phyloP scores from a whole-genome alignment of 2,113 vertebrate species.

The Neoarius graeffei region DNA sequence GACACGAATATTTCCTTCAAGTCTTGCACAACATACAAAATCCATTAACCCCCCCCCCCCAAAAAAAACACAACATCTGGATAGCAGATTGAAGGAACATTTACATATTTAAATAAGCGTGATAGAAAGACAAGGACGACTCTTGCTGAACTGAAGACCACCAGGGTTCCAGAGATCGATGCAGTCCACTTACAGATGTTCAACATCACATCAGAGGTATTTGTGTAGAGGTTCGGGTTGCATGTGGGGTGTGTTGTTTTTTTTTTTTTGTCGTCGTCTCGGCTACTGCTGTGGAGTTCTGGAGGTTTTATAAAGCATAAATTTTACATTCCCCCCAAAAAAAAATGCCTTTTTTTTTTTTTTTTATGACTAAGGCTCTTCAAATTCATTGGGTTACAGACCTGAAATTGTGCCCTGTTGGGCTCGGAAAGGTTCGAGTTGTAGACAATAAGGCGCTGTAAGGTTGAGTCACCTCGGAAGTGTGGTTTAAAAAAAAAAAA shows the following conservation, averaged over 20 bases:
- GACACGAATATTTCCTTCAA: not conserved
- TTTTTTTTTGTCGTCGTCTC: not conserved
- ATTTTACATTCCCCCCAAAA: conserved; percentile 7
- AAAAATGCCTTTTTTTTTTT: conserved; percentile 38
- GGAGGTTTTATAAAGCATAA: not conserved
- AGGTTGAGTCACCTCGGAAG: conserved; percentile 41
- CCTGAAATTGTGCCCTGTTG: conserved; percentile 48
- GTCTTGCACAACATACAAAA: not conserved
- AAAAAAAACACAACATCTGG: not conserved
- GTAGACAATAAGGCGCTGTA: conserved; percentile 67
- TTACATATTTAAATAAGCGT: conserved; percentile 35
- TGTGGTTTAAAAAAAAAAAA: not conserved
- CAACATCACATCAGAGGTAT: conserved; percentile 55
- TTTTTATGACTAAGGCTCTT: conserved; percentile 12
- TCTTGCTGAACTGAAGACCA: conserved; percentile 26
- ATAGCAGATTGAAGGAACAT: conserved; percentile 10
- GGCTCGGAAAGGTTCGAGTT: conserved; percentile 33
- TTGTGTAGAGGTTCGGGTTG: conserved; percentile 9
- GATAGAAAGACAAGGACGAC: conserved; percentile 2
- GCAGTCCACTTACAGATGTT: conserved; percentile 41
- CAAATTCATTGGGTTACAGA: conserved; percentile 31
- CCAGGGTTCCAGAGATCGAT: conserved; percentile 21
- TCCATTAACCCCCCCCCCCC: not conserved
- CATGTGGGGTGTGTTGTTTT: not conserved
- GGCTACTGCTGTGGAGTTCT: conserved; percentile 19